Evolutionary conservation across 2,888 invertebrate genomes (phyloP).

Genomic region (Lepidocyrtinus sp.): DNA sequence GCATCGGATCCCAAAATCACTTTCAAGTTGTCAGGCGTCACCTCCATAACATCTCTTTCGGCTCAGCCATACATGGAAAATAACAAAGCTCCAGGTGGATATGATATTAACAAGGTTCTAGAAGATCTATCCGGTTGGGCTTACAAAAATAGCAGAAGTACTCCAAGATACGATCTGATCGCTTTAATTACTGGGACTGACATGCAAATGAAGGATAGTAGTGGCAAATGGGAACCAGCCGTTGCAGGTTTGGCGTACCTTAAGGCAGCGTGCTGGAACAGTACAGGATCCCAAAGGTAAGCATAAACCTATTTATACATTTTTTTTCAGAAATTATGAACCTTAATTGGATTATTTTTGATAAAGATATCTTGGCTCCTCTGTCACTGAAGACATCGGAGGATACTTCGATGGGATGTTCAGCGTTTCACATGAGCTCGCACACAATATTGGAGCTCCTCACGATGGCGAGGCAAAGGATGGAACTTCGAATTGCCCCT

Average conservation of each 20-base stretch:
- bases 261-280: slow-evolving; percentile 56
- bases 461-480: slow-evolving; percentile 56
- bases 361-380: slow-evolving; percentile 44
- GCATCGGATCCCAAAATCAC: slow-evolving; percentile 54
- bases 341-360: too few species aligned
- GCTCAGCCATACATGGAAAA: slow-evolving; percentile 62
- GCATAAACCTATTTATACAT: too few species aligned
- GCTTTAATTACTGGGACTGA: slow-evolving; percentile 61
- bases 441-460: slow-evolving; percentile 63
- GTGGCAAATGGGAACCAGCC: slow-evolving; percentile 12
- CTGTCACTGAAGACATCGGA: slow-evolving; percentile 61
- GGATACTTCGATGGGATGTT: slow-evolving; percentile 62
- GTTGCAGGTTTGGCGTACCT: slow-evolving; percentile 60
- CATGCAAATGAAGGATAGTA: slow-evolving; percentile 39
- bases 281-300: background rate
- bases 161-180: slow-evolving; percentile 58
- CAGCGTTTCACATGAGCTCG: slow-evolving; percentile 67
- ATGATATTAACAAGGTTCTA: slow-evolving; percentile 56
- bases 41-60: slow-evolving; percentile 17
- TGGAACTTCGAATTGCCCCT: slow-evolving; percentile 49
- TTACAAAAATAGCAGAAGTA: slow-evolving; percentile 33
- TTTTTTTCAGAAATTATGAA: too few species aligned
- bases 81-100: slow-evolving; percentile 38
- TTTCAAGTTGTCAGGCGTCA: slow-evolving; percentile 56
- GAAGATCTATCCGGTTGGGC: slow-evolving; percentile 53